Conservation (phyloP, 2,888 invertebrate genomes). For the Acrobeloides nanus region DNA sequence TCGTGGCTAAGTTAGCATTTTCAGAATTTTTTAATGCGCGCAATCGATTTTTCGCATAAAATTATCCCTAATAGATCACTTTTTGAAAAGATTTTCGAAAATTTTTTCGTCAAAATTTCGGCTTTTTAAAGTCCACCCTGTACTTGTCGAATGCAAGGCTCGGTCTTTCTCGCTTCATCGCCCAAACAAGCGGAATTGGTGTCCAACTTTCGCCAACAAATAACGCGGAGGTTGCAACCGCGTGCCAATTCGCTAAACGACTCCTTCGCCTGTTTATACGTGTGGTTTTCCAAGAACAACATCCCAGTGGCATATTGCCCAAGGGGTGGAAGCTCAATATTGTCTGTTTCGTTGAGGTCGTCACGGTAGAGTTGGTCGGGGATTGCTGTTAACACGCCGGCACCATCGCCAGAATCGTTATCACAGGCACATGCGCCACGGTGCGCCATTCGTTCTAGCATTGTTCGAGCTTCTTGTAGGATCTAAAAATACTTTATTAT, state of each 20-base stretch:
- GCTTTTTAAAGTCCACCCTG: neutral
- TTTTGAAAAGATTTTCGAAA: too few relatives aligned
- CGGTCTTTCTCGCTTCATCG: conserved; percentile 81
- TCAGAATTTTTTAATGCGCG: too few relatives aligned
- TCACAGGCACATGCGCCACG: conserved; percentile 98
- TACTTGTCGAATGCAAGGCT: conserved; percentile 93
- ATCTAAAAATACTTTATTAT: conserved; percentile 69
- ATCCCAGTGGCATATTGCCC: conserved; percentile 94
- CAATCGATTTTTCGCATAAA: too few relatives aligned
- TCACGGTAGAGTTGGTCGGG: conserved; percentile 83
- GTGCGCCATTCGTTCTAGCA: conserved; percentile 96
- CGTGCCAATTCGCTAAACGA: conserved; percentile 74
- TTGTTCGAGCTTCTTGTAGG: conserved; percentile 83
- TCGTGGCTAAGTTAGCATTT: too few relatives aligned
- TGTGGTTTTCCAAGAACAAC: conserved; percentile 71
- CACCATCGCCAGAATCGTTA: conserved; percentile 98
- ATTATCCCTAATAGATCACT: too few relatives aligned
- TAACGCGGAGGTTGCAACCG: conserved; percentile 70
- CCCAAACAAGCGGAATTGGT: conserved; percentile 78
- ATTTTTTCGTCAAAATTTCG: too few relatives aligned
- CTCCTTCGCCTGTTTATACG: conserved; percentile 56
- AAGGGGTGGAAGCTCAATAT: conserved; percentile 71
- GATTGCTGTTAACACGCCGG: conserved; percentile 90
- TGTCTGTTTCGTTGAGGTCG: conserved; percentile 65
- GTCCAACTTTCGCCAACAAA: conserved; percentile 90